A percentile compares a stretch with the other conserved stretches of the same genome.
Conservation (phyloP, 1,140 invertebrate genomes). For the Heliconius nattereri region DNA sequence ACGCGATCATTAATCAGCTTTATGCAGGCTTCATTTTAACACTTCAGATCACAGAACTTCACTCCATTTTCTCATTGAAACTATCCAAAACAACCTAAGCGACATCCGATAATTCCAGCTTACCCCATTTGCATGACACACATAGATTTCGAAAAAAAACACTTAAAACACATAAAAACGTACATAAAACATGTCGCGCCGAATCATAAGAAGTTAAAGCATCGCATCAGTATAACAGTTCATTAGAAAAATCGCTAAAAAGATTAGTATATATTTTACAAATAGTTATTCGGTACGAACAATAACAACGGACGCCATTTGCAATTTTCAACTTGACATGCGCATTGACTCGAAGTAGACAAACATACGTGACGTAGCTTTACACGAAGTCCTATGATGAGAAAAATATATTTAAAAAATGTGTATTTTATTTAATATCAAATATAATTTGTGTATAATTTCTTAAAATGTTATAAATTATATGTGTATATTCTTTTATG, state of each 20-base stretch:
- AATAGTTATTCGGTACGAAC: constrained; percentile 82
- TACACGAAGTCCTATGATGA: constrained; percentile 41
- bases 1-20: constrained; percentile 60
- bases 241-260: constrained; percentile 79
- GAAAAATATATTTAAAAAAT: not conserved
- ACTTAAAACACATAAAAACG: constrained; percentile 80
- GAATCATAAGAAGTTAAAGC: constrained; percentile 74
- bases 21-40: constrained; percentile 72
- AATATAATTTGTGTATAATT: not conserved
- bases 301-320: constrained; percentile 83
- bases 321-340: constrained; percentile 82
- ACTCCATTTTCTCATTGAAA: constrained; percentile 77
- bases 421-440: not conserved
- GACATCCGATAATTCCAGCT: constrained; percentile 82
- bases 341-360: constrained; percentile 79
- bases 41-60: constrained; percentile 73
- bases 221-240: constrained; percentile 74
- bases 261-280: constrained; percentile 81
- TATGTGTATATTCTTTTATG: not conserved
- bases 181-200: constrained; percentile 74
- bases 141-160: constrained; percentile 80
- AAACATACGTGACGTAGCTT: constrained; percentile 71
- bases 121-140: constrained; percentile 82
- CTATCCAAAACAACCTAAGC: constrained; percentile 82
- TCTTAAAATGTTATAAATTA: not conserved